Evolutionary conservation across 2,797 vertebrate species (phyloP).

Genomic region (Characodon lateralis): DNA sequence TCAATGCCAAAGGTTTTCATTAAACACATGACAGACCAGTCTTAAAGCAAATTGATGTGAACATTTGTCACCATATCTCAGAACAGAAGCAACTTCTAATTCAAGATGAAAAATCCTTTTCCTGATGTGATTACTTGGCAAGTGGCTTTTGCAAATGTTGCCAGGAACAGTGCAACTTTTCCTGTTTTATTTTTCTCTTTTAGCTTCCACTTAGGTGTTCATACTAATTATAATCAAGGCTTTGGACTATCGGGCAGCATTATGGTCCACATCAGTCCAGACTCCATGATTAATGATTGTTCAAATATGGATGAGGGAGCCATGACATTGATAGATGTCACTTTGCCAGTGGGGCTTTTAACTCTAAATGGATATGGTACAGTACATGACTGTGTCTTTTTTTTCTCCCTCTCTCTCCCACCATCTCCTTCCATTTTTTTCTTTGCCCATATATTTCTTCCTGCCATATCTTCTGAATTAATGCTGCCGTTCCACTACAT

Average conservation of each 20-base stretch:
- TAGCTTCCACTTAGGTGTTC: conserved; percentile 38
- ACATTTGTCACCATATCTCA: conserved; percentile 8
- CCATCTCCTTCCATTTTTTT: conserved; percentile 17
- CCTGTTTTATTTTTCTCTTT: not conserved
- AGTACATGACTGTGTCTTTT: conserved; percentile 52
- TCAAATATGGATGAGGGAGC: conserved; percentile 61
- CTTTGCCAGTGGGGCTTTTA: conserved; percentile 65
- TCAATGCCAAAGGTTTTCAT: not conserved
- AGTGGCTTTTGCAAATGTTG: conserved; percentile 38
- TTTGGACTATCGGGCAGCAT: conserved; percentile 44
- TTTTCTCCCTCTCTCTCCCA: conserved; percentile 18
- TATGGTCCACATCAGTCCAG: conserved; percentile 57
- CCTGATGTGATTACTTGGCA: conserved; percentile 29
- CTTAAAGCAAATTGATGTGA: conserved; percentile 9
- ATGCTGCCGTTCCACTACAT: conserved; percentile 27
- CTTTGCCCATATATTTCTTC: conserved; percentile 7
- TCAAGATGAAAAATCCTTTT: conserved; percentile 8
- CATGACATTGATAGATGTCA: conserved; percentile 74
- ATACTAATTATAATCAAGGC: conserved; percentile 64
- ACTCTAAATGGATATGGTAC: conserved; percentile 56
- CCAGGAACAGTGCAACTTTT: conserved; percentile 19
- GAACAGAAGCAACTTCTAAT: conserved; percentile 20
- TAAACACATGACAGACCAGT: conserved; percentile 7
- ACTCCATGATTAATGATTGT: conserved; percentile 71
- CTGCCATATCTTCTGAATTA: conserved; percentile 7